Conservation (phyloP, 1,140 invertebrate genomes). For the Whitmania pigra region DNA sequence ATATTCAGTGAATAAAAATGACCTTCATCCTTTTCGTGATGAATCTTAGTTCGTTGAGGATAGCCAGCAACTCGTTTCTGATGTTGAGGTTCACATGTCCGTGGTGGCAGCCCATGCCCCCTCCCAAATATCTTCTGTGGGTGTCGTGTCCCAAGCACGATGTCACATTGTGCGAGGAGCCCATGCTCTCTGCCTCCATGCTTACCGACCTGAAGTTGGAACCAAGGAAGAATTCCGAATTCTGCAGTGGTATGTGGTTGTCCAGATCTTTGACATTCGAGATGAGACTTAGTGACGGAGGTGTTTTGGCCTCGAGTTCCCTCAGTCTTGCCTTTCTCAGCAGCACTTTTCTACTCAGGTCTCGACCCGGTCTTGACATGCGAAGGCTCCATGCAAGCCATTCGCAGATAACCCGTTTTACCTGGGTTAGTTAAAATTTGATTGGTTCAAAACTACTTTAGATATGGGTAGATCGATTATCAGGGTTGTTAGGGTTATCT, state of each 20-base stretch:
- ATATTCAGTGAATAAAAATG: no score
- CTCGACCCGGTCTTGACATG: slow-evolving; percentile 78
- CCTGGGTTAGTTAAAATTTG: slow-evolving; percentile 31
- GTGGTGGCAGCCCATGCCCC: neutral
- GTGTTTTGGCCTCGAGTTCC: slow-evolving; percentile 22
- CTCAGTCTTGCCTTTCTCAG: slow-evolving; percentile 64
- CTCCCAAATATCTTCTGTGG: neutral
- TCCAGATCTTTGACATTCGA: slow-evolving; percentile 26
- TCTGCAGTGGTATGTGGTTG: slow-evolving; percentile 29
- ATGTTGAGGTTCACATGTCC: slow-evolving; percentile 14
- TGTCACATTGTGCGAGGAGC: neutral
- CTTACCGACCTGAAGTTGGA: slow-evolving; percentile 7
- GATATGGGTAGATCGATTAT: no score
- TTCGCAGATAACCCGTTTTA: slow-evolving; percentile 77
- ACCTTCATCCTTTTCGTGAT: slow-evolving; percentile 50
- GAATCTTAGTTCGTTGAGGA: slow-evolving; percentile 88
- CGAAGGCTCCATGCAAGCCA: slow-evolving; percentile 89
- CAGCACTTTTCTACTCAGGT: slow-evolving; percentile 53
- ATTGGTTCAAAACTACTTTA: no score
- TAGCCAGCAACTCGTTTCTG: slow-evolving; percentile 62
- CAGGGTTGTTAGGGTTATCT: no score
- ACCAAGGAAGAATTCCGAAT: neutral
- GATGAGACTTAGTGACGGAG: slow-evolving; percentile 24
- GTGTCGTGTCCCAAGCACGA: neutral
- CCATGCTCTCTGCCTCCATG: neutral